Conservation (phyloP, 30 jellyfish, hydroid and myxozoan genomes). For the Aurelia aurita complex sp. Pacific region DNA sequence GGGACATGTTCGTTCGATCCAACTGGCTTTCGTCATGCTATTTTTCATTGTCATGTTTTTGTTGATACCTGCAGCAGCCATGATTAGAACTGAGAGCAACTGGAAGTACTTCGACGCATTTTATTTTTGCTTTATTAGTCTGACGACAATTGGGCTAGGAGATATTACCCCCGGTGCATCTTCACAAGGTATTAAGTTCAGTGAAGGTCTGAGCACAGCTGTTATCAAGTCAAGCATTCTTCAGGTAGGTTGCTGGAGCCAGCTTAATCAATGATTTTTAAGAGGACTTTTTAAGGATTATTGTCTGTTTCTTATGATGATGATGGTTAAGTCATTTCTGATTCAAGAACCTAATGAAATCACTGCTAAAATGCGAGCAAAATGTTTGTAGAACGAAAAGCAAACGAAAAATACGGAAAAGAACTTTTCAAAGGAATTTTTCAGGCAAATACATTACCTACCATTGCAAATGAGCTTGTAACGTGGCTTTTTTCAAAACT, state of each 20-base stretch:
- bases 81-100: conserved; percentile 39
- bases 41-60: conserved; percentile 40
- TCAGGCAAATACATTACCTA: too few species aligned
- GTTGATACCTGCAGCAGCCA: conserved; percentile 69
- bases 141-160: conserved; percentile 74
- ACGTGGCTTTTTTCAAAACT: too few species aligned
- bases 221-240: conserved; percentile 3
- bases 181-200: conserved; percentile 34
- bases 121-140: conserved; percentile 73
- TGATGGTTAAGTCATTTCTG: too few species aligned
- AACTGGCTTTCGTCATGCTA: conserved; percentile 46
- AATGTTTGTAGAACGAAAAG: too few species aligned
- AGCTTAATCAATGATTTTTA: neutral
- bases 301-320: neutral
- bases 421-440: too few species aligned
- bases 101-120: conserved; percentile 62
- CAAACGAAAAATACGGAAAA: too few species aligned
- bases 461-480: too few species aligned
- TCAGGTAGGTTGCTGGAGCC: conserved; percentile 49
- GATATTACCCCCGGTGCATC: conserved; percentile 73
- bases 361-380: too few species aligned
- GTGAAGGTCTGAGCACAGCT: neutral
- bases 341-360: too few species aligned
- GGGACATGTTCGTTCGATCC: conserved; percentile 59
- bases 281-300: neutral